Evolutionary conservation across 2,888 invertebrate species (phyloP), one percentile per base, ranked within the genome.

Genomic region (Neoitamus cyanurus): DNA sequence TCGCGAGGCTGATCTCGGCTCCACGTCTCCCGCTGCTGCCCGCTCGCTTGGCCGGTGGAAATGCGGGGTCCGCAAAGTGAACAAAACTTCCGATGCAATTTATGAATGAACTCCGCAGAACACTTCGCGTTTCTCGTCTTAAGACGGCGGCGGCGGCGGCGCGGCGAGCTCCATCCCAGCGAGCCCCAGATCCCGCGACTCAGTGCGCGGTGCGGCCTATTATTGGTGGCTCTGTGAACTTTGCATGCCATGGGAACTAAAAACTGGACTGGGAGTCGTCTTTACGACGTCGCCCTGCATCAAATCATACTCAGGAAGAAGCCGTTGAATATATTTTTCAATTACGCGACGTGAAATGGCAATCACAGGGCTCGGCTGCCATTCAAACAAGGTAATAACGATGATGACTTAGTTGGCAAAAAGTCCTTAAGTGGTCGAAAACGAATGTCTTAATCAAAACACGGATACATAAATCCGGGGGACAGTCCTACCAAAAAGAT

Each of bases 391-490:
- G 15, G 82, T 46, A 83, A 83, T 83, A 83, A 83, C 72, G 72
- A 83, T 83, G 83, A 83, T 83, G 48, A 83, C 70, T 82, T 73
- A 84, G 68, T 73, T 84, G 84, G 75, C 84, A 84, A 84, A 83
- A 72, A 80, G 48, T 70, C 42, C 28, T 30, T 83, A 83, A 83
- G 72, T 83, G 83, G 72, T 83, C 83, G 46, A 84, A 70, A 83
- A 83, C 72, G 83, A 83, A 83, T 83, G 83, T 83, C 83, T 83
- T 83, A 83, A 83, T 83, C 83, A 83, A 83, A 83, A 72, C 72
- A 72, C 83, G 86, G 86, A 86, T 86, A 84, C 86, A 86, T 86
- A 86, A 86, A 86, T 86, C 84, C 77, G 84, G 25, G 15, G 58
- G 15, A 69, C 34, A 73, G 58, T 48, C 20, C 37, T 58, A 36